phyloP scores from a whole-genome alignment of 2,113 vertebrate species.

The Catharus fuscescens region DNA sequence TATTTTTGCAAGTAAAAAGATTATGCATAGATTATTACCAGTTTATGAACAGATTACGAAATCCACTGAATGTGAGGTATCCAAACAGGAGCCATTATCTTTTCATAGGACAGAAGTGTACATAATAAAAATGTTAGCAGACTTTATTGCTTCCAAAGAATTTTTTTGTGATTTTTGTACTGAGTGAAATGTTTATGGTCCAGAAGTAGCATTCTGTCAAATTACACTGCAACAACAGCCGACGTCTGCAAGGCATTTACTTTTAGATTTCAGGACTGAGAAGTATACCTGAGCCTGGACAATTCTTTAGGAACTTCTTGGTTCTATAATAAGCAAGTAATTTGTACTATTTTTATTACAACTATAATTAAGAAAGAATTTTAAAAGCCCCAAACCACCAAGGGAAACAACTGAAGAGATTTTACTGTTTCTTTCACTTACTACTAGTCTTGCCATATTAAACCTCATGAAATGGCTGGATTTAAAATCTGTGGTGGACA shows the following conservation, averaged over 20 bases:
- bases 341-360: not conserved
- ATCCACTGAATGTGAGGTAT: not conserved
- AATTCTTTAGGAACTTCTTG: not conserved
- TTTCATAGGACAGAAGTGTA: not conserved
- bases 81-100: not conserved
- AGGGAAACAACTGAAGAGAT: not conserved
- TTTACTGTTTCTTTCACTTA: not conserved
- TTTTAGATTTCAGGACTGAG: not conserved
- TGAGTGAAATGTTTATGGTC: not conserved
- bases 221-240: not conserved
- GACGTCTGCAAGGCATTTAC: fast-evolving
- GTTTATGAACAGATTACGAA: not conserved
- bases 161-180: not conserved
- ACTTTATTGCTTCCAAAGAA: not conserved
- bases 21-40: fast-evolving
- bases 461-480: not conserved
- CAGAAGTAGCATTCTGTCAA: not conserved
- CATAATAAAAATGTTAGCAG: not conserved
- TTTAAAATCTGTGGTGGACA: not conserved
- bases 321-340: not conserved
- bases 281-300: not conserved
- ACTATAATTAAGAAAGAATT: not conserved
- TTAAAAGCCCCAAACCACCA: not conserved
- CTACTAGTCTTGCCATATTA: not conserved
- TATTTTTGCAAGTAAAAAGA: not conserved